These are phyloP conservation scores for Petrolisthes cinctipes DNA, from an alignment of 2,888 invertebrate species.

Conservation along the genomic window DNA sequence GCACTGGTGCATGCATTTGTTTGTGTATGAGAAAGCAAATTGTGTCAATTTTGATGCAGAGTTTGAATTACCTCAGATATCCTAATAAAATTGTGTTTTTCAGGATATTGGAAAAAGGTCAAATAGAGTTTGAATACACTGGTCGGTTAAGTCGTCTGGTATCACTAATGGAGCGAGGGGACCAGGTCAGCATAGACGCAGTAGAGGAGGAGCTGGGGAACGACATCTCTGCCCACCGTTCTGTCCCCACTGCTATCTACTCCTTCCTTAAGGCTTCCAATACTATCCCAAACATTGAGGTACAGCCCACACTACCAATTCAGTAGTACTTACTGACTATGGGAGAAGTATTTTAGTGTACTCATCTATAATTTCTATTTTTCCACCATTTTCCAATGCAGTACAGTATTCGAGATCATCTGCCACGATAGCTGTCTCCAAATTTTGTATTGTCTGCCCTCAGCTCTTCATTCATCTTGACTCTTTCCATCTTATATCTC, in stretches of 20 bases:
- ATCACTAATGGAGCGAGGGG: conserved; percentile 71
- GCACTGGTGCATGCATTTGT: background rate
- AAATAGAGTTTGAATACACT: conserved; percentile 73
- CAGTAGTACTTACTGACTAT: too few relatives aligned
- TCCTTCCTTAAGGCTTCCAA: conserved; percentile 76
- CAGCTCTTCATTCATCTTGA: too few relatives aligned
- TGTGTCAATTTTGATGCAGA: background rate
- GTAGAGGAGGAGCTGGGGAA: conserved; percentile 75
- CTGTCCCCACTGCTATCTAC: conserved; percentile 81
- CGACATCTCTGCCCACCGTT: conserved; percentile 76
- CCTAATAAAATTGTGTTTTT: conserved; percentile 25
- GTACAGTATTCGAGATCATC: too few relatives aligned
- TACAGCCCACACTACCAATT: conserved; percentile 66
- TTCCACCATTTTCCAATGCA: too few relatives aligned
- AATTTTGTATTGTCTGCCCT: too few relatives aligned
- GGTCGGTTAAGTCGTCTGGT: conserved; percentile 74
- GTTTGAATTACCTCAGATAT: too few relatives aligned
- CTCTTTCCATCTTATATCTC: too few relatives aligned
- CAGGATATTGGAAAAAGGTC: conserved; percentile 69
- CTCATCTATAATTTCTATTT: too few relatives aligned
- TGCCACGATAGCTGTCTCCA: too few relatives aligned
- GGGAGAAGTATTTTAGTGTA: too few relatives aligned
- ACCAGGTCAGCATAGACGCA: conserved; percentile 71
- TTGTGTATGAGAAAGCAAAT: too few relatives aligned
- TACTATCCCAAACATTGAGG: conserved; percentile 73